phyloP scores from a whole-genome alignment of 35 echinoderm and acorn worm species.

The Heliocidaris tuberculata region DNA sequence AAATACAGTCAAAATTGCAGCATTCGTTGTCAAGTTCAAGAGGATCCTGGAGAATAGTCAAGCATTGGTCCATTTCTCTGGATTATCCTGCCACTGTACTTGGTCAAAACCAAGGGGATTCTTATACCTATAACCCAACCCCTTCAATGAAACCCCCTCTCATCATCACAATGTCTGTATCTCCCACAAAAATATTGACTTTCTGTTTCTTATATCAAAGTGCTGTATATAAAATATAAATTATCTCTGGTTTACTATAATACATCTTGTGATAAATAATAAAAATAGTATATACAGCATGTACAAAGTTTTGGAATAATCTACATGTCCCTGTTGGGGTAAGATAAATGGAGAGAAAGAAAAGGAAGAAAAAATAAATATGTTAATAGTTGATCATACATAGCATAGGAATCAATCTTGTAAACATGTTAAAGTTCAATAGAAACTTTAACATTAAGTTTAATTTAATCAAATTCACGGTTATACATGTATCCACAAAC shows the following conservation, averaged over 20 bases:
- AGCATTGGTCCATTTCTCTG: not conserved
- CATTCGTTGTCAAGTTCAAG: not conserved
- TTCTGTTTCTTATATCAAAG: conserved; percentile 1
- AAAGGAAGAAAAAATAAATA: conserved; percentile 23
- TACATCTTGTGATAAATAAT: conserved; percentile 53
- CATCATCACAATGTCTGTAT: not conserved
- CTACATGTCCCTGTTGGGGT: conserved; percentile 29
- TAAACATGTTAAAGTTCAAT: not conserved
- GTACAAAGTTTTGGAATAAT: conserved; percentile 28
- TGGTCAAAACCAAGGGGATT: not conserved
- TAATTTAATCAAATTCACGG: too few species aligned
- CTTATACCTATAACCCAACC: not conserved
- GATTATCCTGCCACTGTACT: not conserved
- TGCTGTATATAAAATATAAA: conserved; percentile 50
- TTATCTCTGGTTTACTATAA: conserved; percentile 52
- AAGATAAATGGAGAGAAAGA: not conserved
- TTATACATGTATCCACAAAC: too few species aligned
- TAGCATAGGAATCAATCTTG: not conserved
- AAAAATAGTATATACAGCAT: conserved; percentile 49
- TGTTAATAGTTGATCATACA: not conserved
- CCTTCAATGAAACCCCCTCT: not conserved
- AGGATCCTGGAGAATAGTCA: not conserved
- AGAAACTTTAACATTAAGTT: too few species aligned
- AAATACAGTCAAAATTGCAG: not conserved
- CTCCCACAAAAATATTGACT: not conserved